Conservation (phyloP, 2,113 vertebrate genomes). For the Accipiter virgatus region DNA sequence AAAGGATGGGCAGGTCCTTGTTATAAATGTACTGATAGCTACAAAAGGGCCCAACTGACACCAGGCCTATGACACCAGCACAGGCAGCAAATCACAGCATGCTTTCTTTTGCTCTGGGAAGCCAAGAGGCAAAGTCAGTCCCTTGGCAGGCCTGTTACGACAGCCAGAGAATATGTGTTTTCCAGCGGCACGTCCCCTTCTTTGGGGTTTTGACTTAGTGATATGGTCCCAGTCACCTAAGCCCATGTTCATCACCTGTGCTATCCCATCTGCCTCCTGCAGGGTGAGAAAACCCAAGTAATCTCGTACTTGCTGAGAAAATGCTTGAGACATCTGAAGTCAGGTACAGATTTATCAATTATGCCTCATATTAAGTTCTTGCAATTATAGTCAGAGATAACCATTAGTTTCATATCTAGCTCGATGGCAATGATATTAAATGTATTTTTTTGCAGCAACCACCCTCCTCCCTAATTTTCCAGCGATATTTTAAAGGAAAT, state of each 20-base stretch:
- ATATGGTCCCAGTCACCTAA: neutral
- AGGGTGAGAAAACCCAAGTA: neutral
- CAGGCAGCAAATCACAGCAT: accelerated
- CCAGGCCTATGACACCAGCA: neutral
- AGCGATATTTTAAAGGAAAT: neutral
- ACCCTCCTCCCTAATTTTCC: neutral
- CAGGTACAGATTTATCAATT: neutral
- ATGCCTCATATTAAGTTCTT: neutral
- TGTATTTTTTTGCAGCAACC: neutral
- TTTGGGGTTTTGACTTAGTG: neutral
- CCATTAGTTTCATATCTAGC: neutral
- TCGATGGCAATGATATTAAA: neutral
- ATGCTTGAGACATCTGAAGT: neutral
- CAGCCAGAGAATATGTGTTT: neutral
- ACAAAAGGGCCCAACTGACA: accelerated
- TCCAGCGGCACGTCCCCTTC: neutral
- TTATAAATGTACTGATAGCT: neutral
- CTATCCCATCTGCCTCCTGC: neutral
- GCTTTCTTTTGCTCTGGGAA: neutral
- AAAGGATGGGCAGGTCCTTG: neutral
- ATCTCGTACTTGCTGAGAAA: neutral
- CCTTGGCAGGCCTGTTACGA: neutral
- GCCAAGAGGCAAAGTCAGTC: neutral
- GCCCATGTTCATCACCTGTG: neutral
- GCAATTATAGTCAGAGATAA: neutral